Evolutionary conservation across 1,140 invertebrate genomes (phyloP), one percentile per base, ranked within the genome.

Genomic region (Eriosoma lanigerum): DNA sequence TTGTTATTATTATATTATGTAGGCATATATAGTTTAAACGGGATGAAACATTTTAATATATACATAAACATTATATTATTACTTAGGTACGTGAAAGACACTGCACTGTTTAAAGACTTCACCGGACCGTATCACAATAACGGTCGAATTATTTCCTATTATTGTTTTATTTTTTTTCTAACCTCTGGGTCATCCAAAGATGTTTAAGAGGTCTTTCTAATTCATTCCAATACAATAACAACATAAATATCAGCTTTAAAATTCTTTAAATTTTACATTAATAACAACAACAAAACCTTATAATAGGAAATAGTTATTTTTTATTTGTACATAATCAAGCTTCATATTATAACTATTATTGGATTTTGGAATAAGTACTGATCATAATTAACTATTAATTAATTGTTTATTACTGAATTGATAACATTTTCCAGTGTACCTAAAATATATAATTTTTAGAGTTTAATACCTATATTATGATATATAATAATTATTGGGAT

Each of bases 41-140:
- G 21, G 64, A 68, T 24, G 12, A 26, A 13, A 64, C n/a, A 38
- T 38, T n/a, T 12, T n/a, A 46, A 5, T n/a, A n/a, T 64, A 12
- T 64, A 38, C 10, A 32, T 3, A 24, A 32, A 64, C 21, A 17
- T 46, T 48, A 68, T 21, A 13, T 15, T 72, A 29, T 72, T 72
- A 29, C 24, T 50, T 10, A 29, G 24, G 8, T 4, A 1, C 19
- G 58, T 19, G 1, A 46, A 1, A 21, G 4, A 21, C 52, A 21
- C 52, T 21, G 32, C 19, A 9, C 60, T 32, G 3, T 8, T 72
- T 72, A 52, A 72, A 72, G 46, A 52, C 68, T 24, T 52, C 26
- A 72, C 48, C 68, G 46, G 68, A 72, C 68, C 48, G 48, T 72
- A 52, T 72, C 68, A 29, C 68, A 17, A 52, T 72, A 52, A 72